These are phyloP conservation scores for Sturmia bella DNA, from an alignment of 2,888 invertebrate genomes.

Conservation along the genomic window DNA sequence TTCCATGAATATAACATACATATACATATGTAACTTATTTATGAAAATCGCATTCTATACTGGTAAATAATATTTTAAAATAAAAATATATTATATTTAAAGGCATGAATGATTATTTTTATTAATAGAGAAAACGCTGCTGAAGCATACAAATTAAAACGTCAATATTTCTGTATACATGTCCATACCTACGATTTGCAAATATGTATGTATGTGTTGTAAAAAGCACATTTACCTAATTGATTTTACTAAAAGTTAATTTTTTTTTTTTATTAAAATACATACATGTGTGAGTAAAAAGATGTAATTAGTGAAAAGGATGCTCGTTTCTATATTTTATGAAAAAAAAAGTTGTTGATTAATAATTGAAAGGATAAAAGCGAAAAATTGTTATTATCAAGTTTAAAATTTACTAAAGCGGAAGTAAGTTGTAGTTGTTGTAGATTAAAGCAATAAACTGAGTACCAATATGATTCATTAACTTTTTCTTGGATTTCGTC, in stretches of 20 bases:
- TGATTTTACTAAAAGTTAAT: not conserved
- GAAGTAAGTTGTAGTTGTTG: no score
- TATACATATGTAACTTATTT: not conserved
- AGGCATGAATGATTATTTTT: not conserved
- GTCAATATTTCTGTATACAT: not conserved
- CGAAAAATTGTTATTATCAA: not conserved
- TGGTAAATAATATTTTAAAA: not conserved
- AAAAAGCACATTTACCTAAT: constrained; percentile 12
- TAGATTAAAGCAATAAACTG: no score
- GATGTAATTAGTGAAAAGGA: constrained; percentile 5
- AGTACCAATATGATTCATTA: no score
- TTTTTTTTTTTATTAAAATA: constrained; percentile 1
- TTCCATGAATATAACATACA: constrained; percentile 15
- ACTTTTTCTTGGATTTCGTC: no score
- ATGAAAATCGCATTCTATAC: not conserved
- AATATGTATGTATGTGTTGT: no score
- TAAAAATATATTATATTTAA: not conserved
- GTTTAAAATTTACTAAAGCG: no score
- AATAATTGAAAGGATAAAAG: not conserved
- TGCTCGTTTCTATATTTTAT: constrained; percentile 3
- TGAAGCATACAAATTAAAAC: not conserved
- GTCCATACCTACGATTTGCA: not conserved
- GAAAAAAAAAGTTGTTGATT: not conserved
- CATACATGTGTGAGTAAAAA: not conserved
- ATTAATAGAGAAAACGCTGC: not conserved